Percentiles rank a stretch among this genome's conserved stretches.
phyloP scores from a whole-genome alignment of 2,888 invertebrate genomes.

The Tortrix viridana region DNA sequence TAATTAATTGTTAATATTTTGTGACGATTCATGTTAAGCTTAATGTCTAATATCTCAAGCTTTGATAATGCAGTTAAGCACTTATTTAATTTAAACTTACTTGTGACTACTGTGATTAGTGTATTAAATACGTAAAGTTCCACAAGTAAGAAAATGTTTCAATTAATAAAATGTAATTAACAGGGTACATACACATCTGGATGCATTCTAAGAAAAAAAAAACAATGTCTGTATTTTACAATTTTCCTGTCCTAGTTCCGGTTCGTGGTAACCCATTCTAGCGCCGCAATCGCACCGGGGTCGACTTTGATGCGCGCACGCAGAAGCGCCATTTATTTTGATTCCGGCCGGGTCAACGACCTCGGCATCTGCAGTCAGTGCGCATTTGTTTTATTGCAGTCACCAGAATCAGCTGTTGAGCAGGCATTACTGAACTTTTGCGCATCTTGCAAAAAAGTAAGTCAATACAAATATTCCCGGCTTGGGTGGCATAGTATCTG shows the following conservation, averaged over 20 bases:
- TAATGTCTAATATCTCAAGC: no score
- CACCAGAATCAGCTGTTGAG: conserved; percentile 24
- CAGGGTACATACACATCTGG: no score
- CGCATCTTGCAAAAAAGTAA: conserved; percentile 16
- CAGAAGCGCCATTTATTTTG: conserved; percentile 56
- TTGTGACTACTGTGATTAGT: no score
- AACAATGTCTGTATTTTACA: neutral
- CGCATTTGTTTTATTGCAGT: conserved; percentile 42
- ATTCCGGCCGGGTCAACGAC: conserved; percentile 40
- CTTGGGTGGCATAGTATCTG: neutral
- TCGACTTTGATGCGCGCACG: conserved; percentile 52
- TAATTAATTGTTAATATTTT: no score
- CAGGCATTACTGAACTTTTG: neutral
- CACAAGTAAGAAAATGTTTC: no score
- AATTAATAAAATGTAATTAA: no score
- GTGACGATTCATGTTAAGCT: no score
- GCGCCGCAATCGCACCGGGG: conserved; percentile 48
- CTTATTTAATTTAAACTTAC: no score
- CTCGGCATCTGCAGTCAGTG: conserved; percentile 52
- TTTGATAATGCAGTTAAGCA: no score
- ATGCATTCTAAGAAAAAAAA: neutral
- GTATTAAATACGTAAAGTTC: no score
- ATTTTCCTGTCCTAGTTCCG: conserved; percentile 1
- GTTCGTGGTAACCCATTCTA: conserved; percentile 33
- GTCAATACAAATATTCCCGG: neutral